Percentiles rank a stretch among this genome's conserved stretches.
phyloP scores from a whole-genome alignment of 2,113 vertebrate genomes.

The Galemys pyrenaicus region DNA sequence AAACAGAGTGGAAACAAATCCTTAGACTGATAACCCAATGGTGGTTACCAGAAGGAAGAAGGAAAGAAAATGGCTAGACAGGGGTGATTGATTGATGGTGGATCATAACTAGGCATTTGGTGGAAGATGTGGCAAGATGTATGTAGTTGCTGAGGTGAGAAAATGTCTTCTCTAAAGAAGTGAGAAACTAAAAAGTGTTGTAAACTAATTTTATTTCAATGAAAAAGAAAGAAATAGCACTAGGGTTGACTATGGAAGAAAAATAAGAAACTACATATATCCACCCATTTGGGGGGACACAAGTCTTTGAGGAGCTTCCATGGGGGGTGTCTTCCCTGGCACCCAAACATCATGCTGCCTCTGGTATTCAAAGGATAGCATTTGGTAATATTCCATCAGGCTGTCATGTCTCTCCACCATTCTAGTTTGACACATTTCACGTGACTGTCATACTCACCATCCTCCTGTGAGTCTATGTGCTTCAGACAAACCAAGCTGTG shows the following conservation, averaged over 20 bases:
- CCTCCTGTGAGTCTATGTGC: not conserved
- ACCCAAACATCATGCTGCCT: not conserved
- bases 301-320: not conserved
- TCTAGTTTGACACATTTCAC: not conserved
- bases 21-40: too few species aligned
- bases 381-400: not conserved
- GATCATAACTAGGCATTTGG: too few species aligned
- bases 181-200: too few species aligned
- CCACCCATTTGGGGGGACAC: not conserved
- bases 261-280: not conserved
- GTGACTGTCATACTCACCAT: not conserved
- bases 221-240: too few species aligned
- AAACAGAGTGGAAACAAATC: not conserved
- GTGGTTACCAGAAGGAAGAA: too few species aligned
- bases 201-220: too few species aligned
- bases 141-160: too few species aligned
- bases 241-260: not conserved
- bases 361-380: not conserved
- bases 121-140: too few species aligned
- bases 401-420: not conserved
- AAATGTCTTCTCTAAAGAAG: too few species aligned
- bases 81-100: too few species aligned
- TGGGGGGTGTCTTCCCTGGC: accelerated
- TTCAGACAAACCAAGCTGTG: not conserved
- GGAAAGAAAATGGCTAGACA: too few species aligned